These are phyloP conservation scores for Litoditis marina DNA, from an alignment of 2,888 invertebrate genomes.

Conservation along the genomic window DNA sequence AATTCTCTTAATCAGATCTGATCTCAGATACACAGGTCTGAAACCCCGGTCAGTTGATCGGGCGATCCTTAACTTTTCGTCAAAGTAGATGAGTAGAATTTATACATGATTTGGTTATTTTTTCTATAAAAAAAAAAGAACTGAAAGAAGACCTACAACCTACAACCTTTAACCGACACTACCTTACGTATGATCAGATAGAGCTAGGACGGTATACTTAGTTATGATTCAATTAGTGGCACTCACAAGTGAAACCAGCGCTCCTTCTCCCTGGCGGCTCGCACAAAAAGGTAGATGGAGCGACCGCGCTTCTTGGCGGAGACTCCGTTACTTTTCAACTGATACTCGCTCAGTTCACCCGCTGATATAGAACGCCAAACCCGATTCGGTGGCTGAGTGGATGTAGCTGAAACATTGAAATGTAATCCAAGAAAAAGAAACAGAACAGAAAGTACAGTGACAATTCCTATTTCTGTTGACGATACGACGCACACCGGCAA, in stretches of 20 bases:
- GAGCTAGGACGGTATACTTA: no score
- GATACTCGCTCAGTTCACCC: conserved; percentile 35
- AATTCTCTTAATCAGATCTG: no score
- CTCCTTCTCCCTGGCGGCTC: conserved; percentile 85
- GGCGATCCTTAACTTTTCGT: no score
- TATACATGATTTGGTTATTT: no score
- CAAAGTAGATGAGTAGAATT: no score
- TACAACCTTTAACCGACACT: no score
- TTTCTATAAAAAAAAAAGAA: conserved; percentile 2
- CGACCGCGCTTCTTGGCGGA: conserved; percentile 20
- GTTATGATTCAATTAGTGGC: not conserved
- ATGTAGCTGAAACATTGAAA: not conserved
- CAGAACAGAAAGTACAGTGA: not conserved
- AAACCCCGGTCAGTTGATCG: no score
- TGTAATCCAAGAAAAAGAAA: not conserved
- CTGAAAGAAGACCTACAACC: not conserved
- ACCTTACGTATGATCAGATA: no score
- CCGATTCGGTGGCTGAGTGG: not conserved
- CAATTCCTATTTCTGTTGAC: not conserved
- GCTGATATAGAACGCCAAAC: conserved; percentile 32
- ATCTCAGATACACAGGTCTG: no score
- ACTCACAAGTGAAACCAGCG: conserved; percentile 73
- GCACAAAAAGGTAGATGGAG: conserved; percentile 72
- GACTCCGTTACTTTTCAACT: conserved; percentile 4
- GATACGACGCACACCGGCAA: no score